Conservation (phyloP, 2,113 vertebrate genomes). For the Ochotona curzoniae region DNA sequence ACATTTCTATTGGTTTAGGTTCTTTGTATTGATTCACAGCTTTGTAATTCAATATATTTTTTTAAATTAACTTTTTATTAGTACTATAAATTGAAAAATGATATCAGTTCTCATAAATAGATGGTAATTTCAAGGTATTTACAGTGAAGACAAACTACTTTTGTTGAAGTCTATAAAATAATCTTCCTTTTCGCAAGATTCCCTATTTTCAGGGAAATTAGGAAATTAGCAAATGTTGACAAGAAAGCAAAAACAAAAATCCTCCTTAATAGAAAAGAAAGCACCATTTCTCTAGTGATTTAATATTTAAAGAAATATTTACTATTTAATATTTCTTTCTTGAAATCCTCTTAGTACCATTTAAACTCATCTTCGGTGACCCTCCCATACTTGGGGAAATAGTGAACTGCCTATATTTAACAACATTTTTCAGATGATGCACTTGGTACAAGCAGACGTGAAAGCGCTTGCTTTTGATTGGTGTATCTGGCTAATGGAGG, state of each 20-base stretch:
- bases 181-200: not conserved
- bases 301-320: no score
- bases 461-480: not conserved
- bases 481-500: not conserved
- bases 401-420: not conserved
- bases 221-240: not conserved
- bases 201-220: not conserved
- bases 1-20: not conserved
- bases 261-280: constrained; percentile 21
- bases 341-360: not conserved
- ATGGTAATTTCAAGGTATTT: not conserved
- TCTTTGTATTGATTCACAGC: not conserved
- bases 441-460: not conserved
- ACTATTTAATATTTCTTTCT: no score
- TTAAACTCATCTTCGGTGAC: not conserved
- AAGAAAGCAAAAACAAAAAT: not conserved
- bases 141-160: not conserved
- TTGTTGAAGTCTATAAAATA: not conserved
- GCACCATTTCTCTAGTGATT: not conserved
- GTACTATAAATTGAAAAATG: constrained; percentile 12
- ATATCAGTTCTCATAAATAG: not conserved
- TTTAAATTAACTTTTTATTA: not conserved
- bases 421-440: not conserved
- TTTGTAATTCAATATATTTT: constrained; percentile 12
- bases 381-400: not conserved